Conservation (phyloP, 2,113 vertebrate species). For the Bufo bufo region DNA sequence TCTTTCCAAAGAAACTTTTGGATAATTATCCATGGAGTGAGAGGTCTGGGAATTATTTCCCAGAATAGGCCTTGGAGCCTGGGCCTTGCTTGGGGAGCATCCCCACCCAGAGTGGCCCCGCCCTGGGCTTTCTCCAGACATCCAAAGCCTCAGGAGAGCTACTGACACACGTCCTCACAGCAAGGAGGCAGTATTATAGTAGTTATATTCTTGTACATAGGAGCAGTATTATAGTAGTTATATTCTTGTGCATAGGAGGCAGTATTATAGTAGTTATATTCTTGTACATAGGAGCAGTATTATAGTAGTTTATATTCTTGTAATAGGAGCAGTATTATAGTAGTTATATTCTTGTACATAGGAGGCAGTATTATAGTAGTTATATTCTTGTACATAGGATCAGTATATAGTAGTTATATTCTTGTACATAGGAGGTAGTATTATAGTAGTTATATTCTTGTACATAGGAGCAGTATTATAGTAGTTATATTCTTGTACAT, state of each 20-base stretch:
- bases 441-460: not conserved
- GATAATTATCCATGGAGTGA: no score
- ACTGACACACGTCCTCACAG: no score
- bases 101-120: no score
- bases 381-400: not conserved
- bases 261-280: not conserved
- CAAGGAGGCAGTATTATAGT: not conserved
- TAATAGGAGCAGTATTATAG: not conserved
- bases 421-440: not conserved
- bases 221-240: not conserved
- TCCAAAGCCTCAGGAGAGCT: no score
- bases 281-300: not conserved
- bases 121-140: no score
- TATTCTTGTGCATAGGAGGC: not conserved
- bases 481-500: not conserved
- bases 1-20: no score
- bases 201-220: no score
- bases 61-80: no score
- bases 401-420: not conserved
- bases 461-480: not conserved
- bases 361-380: not conserved
- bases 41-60: no score
- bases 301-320: conserved; percentile 1
- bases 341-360: not conserved
- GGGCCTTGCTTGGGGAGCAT: no score